Evolutionary conservation across 2,113 vertebrate genomes (phyloP), one percentile per base, ranked within the genome.

Genomic region (Strix aluco): DNA sequence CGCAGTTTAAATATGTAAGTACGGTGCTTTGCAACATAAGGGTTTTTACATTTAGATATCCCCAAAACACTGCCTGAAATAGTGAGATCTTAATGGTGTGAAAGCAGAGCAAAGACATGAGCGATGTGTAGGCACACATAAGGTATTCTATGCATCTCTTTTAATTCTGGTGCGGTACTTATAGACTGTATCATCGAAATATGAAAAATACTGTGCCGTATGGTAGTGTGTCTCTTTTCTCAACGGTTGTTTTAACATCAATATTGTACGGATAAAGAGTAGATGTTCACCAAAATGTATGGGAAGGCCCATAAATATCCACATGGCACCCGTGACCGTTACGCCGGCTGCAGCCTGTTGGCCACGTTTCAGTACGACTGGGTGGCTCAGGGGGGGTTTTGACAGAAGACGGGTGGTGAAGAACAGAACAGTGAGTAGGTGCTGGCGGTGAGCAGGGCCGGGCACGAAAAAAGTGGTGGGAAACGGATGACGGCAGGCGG

Each of bases 401-500:
- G 36, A 14, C 12, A 10, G 40, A 12, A 20, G 21, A 7, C 0
- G 58, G 38, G 15, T 8, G 8, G 6, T 1, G 1, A 40, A 49
- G 34, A 77, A 11, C 7, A 46, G 8, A 27, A 15, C 11, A 2
- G 44, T 0, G 20, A 46, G 30, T 6, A 32, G 71, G 44, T 8
- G 6, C 22, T 19, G 54, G 27, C 9, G 10, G 54, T 1, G 15
- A 44, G 49, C 21, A 4, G 57, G 26, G 23, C 40, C 30, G 22
- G 29, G 36, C 57, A 29, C 0, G n/a, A 7, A 11, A 16, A 19
- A 12, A 17, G 18, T 0, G 13, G 12, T 13, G 74, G n/a, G 8
- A 12, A 17, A 38, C 0, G 5, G 3, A 0, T 1, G 44, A 7
- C 2, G 5, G 59, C 27, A 3, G n/a, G 26, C 47, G 7, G 11